Evolutionary conservation across 2,888 invertebrate genomes (phyloP).

Genomic region (Drosophila neutralis): DNA sequence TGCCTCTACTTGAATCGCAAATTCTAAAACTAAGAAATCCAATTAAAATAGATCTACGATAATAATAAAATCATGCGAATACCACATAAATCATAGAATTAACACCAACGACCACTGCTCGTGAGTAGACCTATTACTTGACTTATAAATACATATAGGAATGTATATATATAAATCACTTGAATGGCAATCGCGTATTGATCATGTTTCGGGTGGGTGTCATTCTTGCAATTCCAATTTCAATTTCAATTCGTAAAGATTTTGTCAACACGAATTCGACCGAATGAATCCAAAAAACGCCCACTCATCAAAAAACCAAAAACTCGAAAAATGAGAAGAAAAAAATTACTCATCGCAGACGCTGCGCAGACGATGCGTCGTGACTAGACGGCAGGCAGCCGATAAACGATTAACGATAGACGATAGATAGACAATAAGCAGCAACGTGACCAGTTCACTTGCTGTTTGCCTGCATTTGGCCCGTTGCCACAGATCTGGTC

Average conservation of each 20-base stretch:
- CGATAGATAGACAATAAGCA: slow-evolving; percentile 20
- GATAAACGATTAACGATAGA: slow-evolving; percentile 7
- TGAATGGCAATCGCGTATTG: slow-evolving; percentile 32
- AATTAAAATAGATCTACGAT: not conserved
- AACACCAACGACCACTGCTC: not conserved
- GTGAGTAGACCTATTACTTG: not conserved
- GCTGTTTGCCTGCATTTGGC: slow-evolving; percentile 62
- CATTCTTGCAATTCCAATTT: slow-evolving; percentile 23
- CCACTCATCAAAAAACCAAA: slow-evolving; percentile 9
- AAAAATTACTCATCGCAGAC: slow-evolving; percentile 55
- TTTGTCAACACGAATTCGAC: slow-evolving; percentile 34
- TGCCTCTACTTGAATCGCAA: not conserved
- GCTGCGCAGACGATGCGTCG: slow-evolving; percentile 62
- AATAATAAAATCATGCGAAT: not conserved
- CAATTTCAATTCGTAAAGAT: slow-evolving; percentile 34
- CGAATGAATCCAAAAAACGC: slow-evolving; percentile 9
- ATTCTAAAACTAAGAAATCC: not conserved
- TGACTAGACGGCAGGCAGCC: slow-evolving; percentile 57
- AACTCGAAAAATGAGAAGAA: not conserved
- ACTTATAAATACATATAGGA: not conserved
- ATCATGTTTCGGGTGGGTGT: slow-evolving; percentile 44
- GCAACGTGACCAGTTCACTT: slow-evolving; percentile 45
- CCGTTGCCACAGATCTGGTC: slow-evolving; percentile 52
- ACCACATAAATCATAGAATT: not conserved
- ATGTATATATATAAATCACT: slow-evolving; percentile 32